Base-by-base conservation (phyloP, 2,113 vertebrate genomes). In the Dromaius novaehollandiae region DNA sequence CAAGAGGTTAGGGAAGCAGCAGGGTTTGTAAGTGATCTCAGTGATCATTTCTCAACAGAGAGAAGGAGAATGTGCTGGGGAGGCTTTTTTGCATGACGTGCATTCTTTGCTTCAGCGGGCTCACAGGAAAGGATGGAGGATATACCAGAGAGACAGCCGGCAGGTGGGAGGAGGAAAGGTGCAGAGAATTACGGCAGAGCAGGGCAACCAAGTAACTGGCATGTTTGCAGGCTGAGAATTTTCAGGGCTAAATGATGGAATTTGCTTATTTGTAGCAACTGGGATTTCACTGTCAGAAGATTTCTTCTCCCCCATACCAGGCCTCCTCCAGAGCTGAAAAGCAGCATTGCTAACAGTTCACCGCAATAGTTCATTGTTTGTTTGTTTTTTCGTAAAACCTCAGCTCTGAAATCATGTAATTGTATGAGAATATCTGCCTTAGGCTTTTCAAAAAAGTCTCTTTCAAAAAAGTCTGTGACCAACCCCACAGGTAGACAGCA, bases 91-190 rank as follows among this genome's bases (percentile, higher is more conserved):
- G 22, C n/a, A 66, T 76, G 64, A 75, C 86, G 74, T 91, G 36
- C 51, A 69, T 78, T 81, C 88, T 88, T 65, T 38, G 48, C 88
- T 46, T 53, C 40, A 90, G 75, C 15, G 16, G 79, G 53, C 79
- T 90, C 36, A 4, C 36, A 22, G 42, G 58, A 64, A 51, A 71
- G 69, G 73, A 70, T 82, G 74, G 81, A 81, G 92, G 78, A 77
- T 82, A 78, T 13, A 79, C 32, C 53, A 89, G 48, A 8, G 61
- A 78, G 92, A 91, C 94, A 97, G 96, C 34, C 2, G 78, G 93
- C 46, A 46, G 84, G 96, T 96, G 94, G 95, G 94, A 92, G 96
- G 96, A 85, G 18, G 83, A 87, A 95, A 80, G 83, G 69, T 42
- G 71, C 7, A 2, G 91, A 86, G 82, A 75, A 89, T 30, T 13